phyloP scores from a whole-genome alignment of 2,113 vertebrate genomes.

The Pachycephala philippinensis region DNA sequence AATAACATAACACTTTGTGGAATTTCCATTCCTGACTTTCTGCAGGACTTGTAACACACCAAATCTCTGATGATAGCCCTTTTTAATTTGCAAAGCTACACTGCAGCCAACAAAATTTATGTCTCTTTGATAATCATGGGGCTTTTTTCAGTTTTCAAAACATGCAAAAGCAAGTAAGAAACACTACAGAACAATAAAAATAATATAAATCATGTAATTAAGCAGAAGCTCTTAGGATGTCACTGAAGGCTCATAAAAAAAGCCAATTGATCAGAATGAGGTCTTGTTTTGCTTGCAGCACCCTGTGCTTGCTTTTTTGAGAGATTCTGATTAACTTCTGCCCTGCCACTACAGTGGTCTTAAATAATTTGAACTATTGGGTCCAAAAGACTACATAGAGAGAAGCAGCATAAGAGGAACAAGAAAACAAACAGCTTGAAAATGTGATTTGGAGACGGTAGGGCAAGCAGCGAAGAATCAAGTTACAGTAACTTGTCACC shows the following conservation, averaged over 20 bases:
- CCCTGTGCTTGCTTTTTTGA: background rate
- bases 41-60: background rate
- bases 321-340: background rate
- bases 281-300: background rate
- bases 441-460: background rate
- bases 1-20: background rate
- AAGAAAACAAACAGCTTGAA: background rate
- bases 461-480: background rate
- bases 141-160: background rate
- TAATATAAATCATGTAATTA: background rate
- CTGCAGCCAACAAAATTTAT: background rate
- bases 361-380: background rate
- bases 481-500: background rate
- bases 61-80: background rate
- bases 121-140: background rate
- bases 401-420: background rate
- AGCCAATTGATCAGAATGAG: background rate
- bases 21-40: background rate
- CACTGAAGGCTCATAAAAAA: background rate
- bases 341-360: background rate
- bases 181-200: background rate
- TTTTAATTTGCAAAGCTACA: background rate
- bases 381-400: background rate
- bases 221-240: background rate
- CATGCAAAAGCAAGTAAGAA: background rate